Percentiles rank a stretch among this genome's conserved stretches.
These are phyloP conservation scores for Apodemia zela DNA, from an alignment of 2,888 invertebrate genomes.

Conservation along the genomic window DNA sequence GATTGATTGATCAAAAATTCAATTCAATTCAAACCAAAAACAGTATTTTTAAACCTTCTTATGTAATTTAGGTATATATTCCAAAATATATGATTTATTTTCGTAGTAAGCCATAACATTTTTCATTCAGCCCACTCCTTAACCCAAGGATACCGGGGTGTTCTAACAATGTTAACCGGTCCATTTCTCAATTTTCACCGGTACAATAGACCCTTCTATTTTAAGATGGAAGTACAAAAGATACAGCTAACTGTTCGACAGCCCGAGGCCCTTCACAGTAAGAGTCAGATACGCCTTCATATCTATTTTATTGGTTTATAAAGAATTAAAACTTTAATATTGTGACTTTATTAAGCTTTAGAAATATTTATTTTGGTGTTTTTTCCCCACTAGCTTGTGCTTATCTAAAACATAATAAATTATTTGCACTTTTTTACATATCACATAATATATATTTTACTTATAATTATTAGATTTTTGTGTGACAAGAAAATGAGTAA, in stretches of 20 bases:
- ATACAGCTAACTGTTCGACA: slow-evolving; percentile 60
- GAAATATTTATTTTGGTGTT: neutral
- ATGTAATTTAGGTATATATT: neutral
- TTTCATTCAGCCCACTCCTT: slow-evolving; percentile 61
- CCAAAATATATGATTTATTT: neutral
- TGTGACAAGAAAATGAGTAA: too few relatives aligned
- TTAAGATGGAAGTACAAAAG: slow-evolving; percentile 64
- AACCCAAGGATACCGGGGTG: slow-evolving; percentile 61
- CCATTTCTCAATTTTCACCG: slow-evolving; percentile 78
- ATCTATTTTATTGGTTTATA: slow-evolving; percentile 64
- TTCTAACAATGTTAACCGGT: slow-evolving; percentile 77
- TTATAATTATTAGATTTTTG: too few relatives aligned
- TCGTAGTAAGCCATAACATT: slow-evolving; percentile 62
- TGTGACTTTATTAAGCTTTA: neutral
- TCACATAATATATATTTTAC: too few relatives aligned
- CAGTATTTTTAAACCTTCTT: neutral
- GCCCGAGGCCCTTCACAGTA: slow-evolving; percentile 51
- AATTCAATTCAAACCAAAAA: too few relatives aligned
- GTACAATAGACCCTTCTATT: slow-evolving; percentile 52
- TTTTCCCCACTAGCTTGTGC: too few relatives aligned
- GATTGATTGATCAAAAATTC: too few relatives aligned
- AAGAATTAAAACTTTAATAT: slow-evolving; percentile 33
- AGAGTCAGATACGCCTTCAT: slow-evolving; percentile 48
- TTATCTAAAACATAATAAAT: too few relatives aligned
- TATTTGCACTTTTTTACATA: too few relatives aligned